These are phyloP conservation scores for Thunnus maccoyii DNA, from an alignment of 2,113 vertebrate genomes.

Conservation along the genomic window DNA sequence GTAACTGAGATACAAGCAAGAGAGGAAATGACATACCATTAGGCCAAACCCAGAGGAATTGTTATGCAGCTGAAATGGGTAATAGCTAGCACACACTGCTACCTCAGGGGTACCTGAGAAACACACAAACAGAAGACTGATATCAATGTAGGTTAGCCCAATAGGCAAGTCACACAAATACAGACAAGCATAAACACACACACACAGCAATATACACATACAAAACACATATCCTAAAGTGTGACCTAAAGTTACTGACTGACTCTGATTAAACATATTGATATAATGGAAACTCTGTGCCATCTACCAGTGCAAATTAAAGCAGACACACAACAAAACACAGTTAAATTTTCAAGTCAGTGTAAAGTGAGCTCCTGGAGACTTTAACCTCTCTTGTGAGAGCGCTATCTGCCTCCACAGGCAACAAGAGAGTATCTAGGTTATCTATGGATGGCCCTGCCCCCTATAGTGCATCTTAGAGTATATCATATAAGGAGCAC, in stretches of 20 bases:
- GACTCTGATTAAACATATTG: not conserved
- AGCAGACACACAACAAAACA: not conserved
- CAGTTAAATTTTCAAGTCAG: not conserved
- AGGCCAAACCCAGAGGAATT: slow-evolving; percentile 82
- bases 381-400: not conserved
- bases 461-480: slow-evolving; percentile 33
- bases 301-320: slow-evolving; percentile 2
- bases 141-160: not conserved
- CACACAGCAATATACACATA: not conserved
- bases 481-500: slow-evolving; percentile 42
- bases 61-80: slow-evolving; percentile 84
- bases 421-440: slow-evolving; percentile 39
- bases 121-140: slow-evolving; percentile 19
- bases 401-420: slow-evolving; percentile 10
- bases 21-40: slow-evolving; percentile 84
- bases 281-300: not conserved
- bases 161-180: not conserved
- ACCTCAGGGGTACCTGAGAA: slow-evolving; percentile 75
- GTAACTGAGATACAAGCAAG: not conserved
- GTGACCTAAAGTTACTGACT: not conserved
- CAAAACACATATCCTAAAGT: no score
- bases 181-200: not conserved
- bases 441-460: slow-evolving; percentile 27
- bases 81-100: slow-evolving; percentile 87
- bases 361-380: not conserved